Base-by-base conservation (phyloP, 2,113 vertebrate species). In the Hemibagrus wyckioides region DNA sequence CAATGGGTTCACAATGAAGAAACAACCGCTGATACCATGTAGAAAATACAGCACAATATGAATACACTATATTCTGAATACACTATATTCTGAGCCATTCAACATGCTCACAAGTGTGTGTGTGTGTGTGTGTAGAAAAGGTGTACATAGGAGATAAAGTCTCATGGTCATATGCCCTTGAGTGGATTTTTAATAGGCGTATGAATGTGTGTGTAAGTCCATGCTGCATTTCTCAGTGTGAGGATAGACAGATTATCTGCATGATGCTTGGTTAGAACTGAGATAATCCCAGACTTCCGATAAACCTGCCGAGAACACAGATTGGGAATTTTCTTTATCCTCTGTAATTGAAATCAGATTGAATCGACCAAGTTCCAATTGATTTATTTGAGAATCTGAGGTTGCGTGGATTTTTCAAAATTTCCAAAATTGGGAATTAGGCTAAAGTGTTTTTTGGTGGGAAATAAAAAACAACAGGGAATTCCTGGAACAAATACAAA, bases 231-330 rank as follows among this genome's bases (percentile, higher is more conserved):
- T 63, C 21, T 39, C 36, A 71, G 63, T 28, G 84, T 77, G 83
- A 41, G 48, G 83, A 52, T 61, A 54, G 79, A 84, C 67, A 67
- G 77, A 52, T n/a, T 76, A 83, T 67, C 48, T 15, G 57, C 65
- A 41, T 87, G 88, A 59, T 33, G 33, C 61, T 80, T 39, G 61
- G 65, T 54, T 83, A 52, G n/a, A 33, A 50, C 71, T 33, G 86
- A 81, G 83, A 84, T 89, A 89, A 89, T 89, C 76, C 25, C 75
- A 85, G 82, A 87, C 56, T 52, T 87, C 88, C 65, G 48, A 67
- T 33, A 84, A 83, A 85, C 86, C 79, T 85, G 82, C 57, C 23
- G 79, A 85, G 84, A 83, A 67, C 79, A 85, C 83, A 88, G 86
- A 90, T 61, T 88, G 80, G 80, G 71, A 71, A 76, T 87, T 85